Conservation (phyloP, 2,797 vertebrate species). For the Enoplosus armatus region DNA sequence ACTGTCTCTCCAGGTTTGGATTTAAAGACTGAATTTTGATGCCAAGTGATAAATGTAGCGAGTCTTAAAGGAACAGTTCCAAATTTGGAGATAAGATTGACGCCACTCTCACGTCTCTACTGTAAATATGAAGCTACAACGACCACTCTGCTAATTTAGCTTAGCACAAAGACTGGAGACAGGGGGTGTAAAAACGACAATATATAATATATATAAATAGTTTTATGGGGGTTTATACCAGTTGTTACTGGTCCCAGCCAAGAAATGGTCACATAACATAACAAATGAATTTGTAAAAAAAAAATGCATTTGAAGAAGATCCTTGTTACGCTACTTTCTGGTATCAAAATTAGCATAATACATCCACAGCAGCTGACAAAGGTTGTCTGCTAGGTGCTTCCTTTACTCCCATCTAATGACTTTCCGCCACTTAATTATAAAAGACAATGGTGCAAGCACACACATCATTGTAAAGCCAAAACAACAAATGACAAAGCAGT, state of each 20-base stretch:
- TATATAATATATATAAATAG: too few relatives aligned
- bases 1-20: not conserved
- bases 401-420: not conserved
- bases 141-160: not conserved
- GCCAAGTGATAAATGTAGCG: not conserved
- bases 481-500: not conserved
- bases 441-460: too few relatives aligned
- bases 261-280: not conserved
- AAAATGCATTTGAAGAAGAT: not conserved
- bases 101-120: too few relatives aligned
- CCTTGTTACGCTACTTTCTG: not conserved
- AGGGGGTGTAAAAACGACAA: too few relatives aligned
- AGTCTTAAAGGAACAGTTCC: constrained; percentile 3
- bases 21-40: not conserved
- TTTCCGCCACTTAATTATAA: not conserved
- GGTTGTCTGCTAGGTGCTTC: not conserved
- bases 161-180: constrained; percentile 2
- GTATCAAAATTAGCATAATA: not conserved
- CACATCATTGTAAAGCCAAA: not conserved
- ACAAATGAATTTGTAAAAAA: not conserved
- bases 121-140: not conserved
- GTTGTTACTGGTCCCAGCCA: not conserved
- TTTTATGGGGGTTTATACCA: too few relatives aligned
- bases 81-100: too few relatives aligned
- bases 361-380: not conserved